Evolutionary conservation across 2,113 vertebrate species (phyloP).

Genomic region (Tyrannus savana): DNA sequence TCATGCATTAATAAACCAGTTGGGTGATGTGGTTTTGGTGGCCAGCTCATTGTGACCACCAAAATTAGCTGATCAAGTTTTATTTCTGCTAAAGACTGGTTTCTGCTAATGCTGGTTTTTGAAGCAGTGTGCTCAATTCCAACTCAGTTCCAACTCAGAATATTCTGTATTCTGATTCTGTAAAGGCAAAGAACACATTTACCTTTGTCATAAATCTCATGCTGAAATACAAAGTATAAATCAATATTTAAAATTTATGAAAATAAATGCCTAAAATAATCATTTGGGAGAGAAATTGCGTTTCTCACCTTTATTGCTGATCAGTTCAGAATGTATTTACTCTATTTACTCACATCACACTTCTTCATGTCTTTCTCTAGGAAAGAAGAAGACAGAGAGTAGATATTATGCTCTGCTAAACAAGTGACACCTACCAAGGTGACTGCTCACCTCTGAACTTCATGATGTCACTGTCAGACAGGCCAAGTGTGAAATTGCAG

Average conservation of each 20-base stretch:
- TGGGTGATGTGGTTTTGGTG: neutral
- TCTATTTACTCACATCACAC: neutral
- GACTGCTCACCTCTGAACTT: neutral
- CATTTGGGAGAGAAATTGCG: neutral
- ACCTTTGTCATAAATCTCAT: neutral
- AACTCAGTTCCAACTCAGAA: neutral
- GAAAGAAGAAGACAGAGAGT: neutral
- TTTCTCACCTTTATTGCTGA: neutral
- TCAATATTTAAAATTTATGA: neutral
- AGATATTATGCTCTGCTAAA: neutral
- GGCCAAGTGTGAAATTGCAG: neutral
- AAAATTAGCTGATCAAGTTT: neutral
- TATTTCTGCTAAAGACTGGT: neutral
- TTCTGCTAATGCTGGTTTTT: neutral
- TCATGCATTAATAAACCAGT: neutral
- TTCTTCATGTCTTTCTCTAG: fast-evolving
- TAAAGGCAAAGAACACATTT: neutral
- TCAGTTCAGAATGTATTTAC: neutral
- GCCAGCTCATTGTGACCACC: neutral
- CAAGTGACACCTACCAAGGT: neutral
- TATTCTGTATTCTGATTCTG: neutral
- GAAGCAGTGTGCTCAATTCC: neutral
- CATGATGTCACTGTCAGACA: neutral
- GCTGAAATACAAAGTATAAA: neutral
- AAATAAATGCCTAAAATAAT: neutral